Evolutionary conservation across 1,140 invertebrate species (phyloP).

Genomic region (Phthorimaea operculella): DNA sequence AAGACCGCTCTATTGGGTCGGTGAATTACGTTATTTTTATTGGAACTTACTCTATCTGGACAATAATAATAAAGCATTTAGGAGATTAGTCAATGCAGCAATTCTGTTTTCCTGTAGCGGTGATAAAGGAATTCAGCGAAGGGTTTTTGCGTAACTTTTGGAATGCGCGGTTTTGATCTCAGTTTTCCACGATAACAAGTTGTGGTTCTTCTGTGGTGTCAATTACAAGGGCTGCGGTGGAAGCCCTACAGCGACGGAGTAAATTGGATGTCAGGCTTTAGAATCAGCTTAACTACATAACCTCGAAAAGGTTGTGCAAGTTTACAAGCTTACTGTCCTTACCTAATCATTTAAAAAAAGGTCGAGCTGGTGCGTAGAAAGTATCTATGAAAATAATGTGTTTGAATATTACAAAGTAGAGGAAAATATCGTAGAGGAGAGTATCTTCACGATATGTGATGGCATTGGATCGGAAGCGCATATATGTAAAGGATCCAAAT

Average conservation of each 20-base stretch:
- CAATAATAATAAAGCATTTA: constrained; percentile 20
- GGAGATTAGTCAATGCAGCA: constrained; percentile 28
- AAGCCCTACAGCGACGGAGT: constrained; percentile 44
- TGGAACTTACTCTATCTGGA: constrained; percentile 17
- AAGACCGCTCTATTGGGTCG: constrained; percentile 45
- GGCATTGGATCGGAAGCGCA: constrained; percentile 2
- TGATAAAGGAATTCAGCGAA: constrained; percentile 37
- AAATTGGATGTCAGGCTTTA: constrained; percentile 58
- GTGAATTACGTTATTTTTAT: constrained; percentile 61
- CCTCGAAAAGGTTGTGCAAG: constrained; percentile 42
- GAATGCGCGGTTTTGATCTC: constrained; percentile 23
- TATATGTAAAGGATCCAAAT: constrained; percentile 39
- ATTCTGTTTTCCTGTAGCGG: constrained; percentile 19
- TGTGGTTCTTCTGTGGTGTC: constrained; percentile 49
- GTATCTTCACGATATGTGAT: background rate
- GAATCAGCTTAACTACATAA: constrained; percentile 43
- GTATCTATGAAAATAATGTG: background rate
- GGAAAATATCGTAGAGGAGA: too few species aligned
- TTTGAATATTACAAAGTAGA: background rate
- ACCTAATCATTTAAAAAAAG: constrained; percentile 37
- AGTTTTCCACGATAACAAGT: constrained; percentile 33
- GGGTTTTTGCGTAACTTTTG: constrained; percentile 19
- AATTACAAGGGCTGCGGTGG: constrained; percentile 52
- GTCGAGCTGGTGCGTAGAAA: constrained; percentile 15
- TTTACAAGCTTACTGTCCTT: constrained; percentile 34